phyloP scores from a whole-genome alignment of 1,140 invertebrate species.

The Eubasilissa regina region DNA sequence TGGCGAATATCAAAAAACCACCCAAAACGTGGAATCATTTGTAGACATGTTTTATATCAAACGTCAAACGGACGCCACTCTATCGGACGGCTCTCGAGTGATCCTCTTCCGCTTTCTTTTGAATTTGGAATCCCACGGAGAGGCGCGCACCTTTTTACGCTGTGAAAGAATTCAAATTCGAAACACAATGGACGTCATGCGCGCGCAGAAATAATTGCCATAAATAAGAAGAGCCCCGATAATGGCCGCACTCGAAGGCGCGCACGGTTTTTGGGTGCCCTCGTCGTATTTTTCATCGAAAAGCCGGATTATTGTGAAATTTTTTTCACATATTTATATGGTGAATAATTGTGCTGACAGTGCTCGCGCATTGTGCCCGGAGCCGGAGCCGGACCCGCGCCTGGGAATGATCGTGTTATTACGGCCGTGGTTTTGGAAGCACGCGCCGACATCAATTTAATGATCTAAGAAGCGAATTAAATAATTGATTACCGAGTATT shows the following conservation, averaged over 20 bases:
- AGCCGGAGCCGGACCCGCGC: too few relatives aligned
- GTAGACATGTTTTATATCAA: constrained; percentile 29
- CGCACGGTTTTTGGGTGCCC: too few relatives aligned
- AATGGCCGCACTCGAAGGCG: constrained; percentile 11
- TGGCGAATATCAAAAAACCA: constrained; percentile 54
- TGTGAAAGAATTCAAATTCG: constrained; percentile 41
- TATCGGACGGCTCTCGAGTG: constrained; percentile 53
- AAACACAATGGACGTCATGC: constrained; percentile 58
- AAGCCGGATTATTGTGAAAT: too few relatives aligned
- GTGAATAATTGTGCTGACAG: too few relatives aligned
- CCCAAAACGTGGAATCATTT: constrained; percentile 52
- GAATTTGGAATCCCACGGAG: constrained; percentile 52
- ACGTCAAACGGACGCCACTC: constrained; percentile 56
- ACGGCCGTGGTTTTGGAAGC: too few relatives aligned
- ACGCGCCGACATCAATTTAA: too few relatives aligned
- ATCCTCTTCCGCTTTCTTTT: constrained; percentile 52
- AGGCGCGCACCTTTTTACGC: constrained; percentile 32
- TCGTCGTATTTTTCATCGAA: too few relatives aligned
- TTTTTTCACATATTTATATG: too few relatives aligned
- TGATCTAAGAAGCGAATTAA: too few relatives aligned
- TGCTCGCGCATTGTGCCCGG: too few relatives aligned
- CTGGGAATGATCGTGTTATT: too few relatives aligned
- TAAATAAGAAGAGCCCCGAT: constrained; percentile 14
- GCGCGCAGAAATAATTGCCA: constrained; percentile 59
- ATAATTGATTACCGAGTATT: too few relatives aligned